Evolutionary conservation across 2,888 invertebrate genomes (phyloP).

Genomic region (Ophonus ardosiacus): DNA sequence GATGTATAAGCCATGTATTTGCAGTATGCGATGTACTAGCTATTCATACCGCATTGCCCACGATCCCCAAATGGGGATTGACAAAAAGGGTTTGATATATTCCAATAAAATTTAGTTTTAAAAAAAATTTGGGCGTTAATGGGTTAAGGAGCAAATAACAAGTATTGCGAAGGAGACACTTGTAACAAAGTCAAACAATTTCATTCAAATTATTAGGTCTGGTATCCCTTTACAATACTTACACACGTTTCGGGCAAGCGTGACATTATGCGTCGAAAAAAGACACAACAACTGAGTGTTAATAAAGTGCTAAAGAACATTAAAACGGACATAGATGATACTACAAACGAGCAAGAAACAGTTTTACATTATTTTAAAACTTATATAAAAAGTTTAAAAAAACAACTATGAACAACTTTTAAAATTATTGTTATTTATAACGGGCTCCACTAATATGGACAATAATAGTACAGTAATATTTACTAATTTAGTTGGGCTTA

Average conservation of each 20-base stretch:
- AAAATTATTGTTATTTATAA: conserved; percentile 6
- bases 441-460: conserved; percentile 1
- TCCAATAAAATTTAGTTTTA: no score
- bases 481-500: conserved; percentile 7
- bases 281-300: neutral
- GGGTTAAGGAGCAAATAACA: conserved; percentile 8
- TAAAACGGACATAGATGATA: neutral
- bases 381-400: conserved; percentile 13
- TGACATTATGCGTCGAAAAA: conserved; percentile 16
- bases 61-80: no score
- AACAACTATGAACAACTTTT: neutral
- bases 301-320: neutral
- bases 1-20: no score
- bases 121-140: no score
- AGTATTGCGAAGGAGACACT: conserved; percentile 11
- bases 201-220: conserved; percentile 19
- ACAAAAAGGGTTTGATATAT: no score
- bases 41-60: no score
- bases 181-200: conserved; percentile 6
- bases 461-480: conserved; percentile 1
- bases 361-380: conserved; percentile 21
- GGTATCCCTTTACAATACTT: conserved; percentile 7
- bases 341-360: conserved; percentile 9
- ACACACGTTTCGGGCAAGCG: conserved; percentile 4
- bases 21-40: no score